Percentiles rank a stretch among this genome's conserved stretches.
phyloP scores from a whole-genome alignment of 1,140 invertebrate genomes.

The Drosophila ironensis region DNA sequence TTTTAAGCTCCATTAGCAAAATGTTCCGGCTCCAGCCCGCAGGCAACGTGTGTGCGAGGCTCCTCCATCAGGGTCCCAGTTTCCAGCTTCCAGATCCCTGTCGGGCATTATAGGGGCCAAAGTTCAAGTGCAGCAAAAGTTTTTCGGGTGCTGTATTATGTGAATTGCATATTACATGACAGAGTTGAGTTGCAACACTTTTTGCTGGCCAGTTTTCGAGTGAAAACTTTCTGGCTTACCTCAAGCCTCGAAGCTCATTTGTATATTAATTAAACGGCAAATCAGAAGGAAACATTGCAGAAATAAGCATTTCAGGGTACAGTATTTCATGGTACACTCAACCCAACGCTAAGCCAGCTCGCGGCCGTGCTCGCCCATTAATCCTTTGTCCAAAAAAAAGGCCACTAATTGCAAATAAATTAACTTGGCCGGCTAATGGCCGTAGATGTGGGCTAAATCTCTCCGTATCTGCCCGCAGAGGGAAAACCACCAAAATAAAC shows the following conservation, averaged over 20 bases:
- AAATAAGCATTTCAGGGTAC: too few relatives aligned
- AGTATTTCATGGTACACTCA: too few relatives aligned
- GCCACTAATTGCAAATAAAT: slow-evolving; percentile 77
- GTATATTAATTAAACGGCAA: slow-evolving; percentile 61
- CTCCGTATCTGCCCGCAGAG: neutral
- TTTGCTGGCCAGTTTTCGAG: slow-evolving; percentile 63
- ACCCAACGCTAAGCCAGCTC: neutral
- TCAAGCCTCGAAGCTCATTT: slow-evolving; percentile 63
- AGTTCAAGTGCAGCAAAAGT: slow-evolving; percentile 77
- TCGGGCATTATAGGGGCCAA: slow-evolving; percentile 8
- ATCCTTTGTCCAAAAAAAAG: slow-evolving; percentile 15
- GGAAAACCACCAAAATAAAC: slow-evolving; percentile 57
- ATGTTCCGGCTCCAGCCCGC: slow-evolving; percentile 59
- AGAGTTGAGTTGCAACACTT: slow-evolving; percentile 45
- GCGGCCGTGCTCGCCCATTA: too few relatives aligned
- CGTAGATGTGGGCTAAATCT: slow-evolving; percentile 4
- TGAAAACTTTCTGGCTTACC: slow-evolving; percentile 59
- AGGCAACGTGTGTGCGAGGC: slow-evolving; percentile 70
- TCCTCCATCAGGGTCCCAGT: too few relatives aligned
- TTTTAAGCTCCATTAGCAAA: slow-evolving; percentile 80
- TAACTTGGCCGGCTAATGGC: slow-evolving; percentile 52
- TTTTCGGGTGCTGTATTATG: slow-evolving; percentile 59
- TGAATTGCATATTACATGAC: slow-evolving; percentile 69
- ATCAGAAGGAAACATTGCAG: too few relatives aligned
- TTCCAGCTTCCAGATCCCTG: neutral